These are phyloP conservation scores for Drosophila ananassae DNA, from an alignment of 1,140 invertebrate species.

Conservation along the genomic window DNA sequence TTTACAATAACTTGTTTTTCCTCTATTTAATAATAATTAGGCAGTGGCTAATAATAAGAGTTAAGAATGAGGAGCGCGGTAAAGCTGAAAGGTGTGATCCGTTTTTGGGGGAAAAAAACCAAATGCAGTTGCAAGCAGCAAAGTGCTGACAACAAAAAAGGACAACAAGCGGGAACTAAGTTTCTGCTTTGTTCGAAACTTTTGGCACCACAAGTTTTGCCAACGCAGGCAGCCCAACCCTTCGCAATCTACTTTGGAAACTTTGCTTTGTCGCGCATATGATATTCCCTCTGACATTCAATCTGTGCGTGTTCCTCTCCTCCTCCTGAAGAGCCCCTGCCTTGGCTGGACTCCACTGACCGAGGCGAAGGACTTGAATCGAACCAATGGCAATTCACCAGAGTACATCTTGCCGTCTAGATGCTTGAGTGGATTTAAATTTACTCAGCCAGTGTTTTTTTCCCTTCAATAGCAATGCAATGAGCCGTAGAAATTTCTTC, in stretches of 20 bases:
- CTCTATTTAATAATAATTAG: too few relatives aligned
- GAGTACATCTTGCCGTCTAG: constrained; percentile 52
- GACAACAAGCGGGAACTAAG: constrained; percentile 39
- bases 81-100: constrained; percentile 40
- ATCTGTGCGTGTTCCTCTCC: constrained; percentile 51
- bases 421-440: constrained; percentile 50
- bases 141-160: constrained; percentile 27
- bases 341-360: constrained; percentile 57
- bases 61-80: neutral
- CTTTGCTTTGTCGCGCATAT: constrained; percentile 65
- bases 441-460: constrained; percentile 34
- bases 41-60: too few relatives aligned
- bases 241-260: constrained; percentile 34
- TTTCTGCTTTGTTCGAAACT: constrained; percentile 61
- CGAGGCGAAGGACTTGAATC: constrained; percentile 10
- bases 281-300: constrained; percentile 76
- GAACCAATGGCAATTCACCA: constrained; percentile 56
- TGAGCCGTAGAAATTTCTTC: constrained; percentile 34
- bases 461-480: constrained; percentile 43
- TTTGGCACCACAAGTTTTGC: constrained; percentile 67
- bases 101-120: constrained; percentile 36
- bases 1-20: too few relatives aligned
- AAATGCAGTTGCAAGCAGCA: constrained; percentile 44
- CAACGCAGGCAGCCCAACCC: constrained; percentile 45
- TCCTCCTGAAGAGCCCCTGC: constrained; percentile 2